These are phyloP conservation scores for Pachliopta kotzebuea DNA, from an alignment of 2,888 invertebrate species.

Conservation along the genomic window DNA sequence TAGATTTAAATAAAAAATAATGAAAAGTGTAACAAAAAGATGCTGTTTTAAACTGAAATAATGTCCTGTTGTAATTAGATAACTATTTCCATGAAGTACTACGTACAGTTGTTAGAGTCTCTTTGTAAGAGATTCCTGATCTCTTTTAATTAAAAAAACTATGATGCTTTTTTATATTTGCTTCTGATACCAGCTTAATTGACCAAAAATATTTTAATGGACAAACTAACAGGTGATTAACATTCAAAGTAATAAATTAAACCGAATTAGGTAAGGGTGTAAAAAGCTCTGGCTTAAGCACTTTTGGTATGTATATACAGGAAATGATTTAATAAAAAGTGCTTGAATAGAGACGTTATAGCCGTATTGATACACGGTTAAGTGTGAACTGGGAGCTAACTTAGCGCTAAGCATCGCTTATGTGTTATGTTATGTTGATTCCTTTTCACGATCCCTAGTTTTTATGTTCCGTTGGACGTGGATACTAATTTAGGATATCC, in stretches of 20 bases:
- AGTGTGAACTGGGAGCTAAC: constrained; percentile 16
- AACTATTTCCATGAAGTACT: too few species aligned
- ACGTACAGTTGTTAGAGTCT: too few species aligned
- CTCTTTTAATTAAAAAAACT: too few species aligned
- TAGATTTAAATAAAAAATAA: too few species aligned
- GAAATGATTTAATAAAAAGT: constrained; percentile 21
- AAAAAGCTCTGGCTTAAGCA: background rate
- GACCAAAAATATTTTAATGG: too few species aligned
- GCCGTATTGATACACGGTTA: constrained; percentile 10
- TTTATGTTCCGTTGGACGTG: background rate
- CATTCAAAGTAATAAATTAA: constrained; percentile 21
- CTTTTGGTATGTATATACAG: constrained; percentile 12
- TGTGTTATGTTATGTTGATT: constrained; percentile 9
- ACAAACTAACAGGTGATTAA: background rate
- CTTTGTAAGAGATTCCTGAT: too few species aligned
- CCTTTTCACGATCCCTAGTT: constrained; percentile 1
- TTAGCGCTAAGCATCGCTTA: constrained; percentile 15
- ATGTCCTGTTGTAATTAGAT: too few species aligned
- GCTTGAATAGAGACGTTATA: constrained; percentile 27
- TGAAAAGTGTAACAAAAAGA: too few species aligned
- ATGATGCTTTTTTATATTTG: too few species aligned
- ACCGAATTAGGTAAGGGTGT: constrained; percentile 9
- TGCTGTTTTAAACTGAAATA: too few species aligned
- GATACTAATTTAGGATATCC: constrained; percentile 17
- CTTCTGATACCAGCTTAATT: too few species aligned